Base-by-base conservation (phyloP, 2,113 vertebrate species). In the Scalopus aquaticus region DNA sequence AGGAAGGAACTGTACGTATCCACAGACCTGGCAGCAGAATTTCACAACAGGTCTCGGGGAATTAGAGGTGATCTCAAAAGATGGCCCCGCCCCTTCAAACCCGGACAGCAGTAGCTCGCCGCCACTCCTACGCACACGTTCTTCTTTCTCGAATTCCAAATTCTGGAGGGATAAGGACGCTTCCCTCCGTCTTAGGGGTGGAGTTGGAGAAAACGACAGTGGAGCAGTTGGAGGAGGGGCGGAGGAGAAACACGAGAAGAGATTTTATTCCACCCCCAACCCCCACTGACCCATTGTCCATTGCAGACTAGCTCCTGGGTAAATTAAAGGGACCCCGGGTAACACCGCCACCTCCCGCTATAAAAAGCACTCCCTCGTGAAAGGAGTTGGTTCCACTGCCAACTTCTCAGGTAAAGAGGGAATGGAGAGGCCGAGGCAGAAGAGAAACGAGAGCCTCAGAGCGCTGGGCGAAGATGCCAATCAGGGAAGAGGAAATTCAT, bases 381-480 rank as follows among this genome's bases (percentile, higher is more conserved):
- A 39, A 35, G 74, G 30, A 73, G 74, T 44, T 70, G 56, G 60
- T 73, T 88, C 64, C 77, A 51, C 67, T 26, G 69, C 16, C 56
- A 77, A 4, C 39, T 96, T 49, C 56, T 9, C 73, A 69, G 62
- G 84, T 94, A 88, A 32, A 54, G 58, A 92, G 51, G 28, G 30
- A 92, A 22, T 49, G 32, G 56, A 81, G 79, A 35, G 76, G 84
- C 65, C 11, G 4, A 32, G 32, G 15, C n/a, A 13, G 56, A 74
- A 35, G 42, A 86, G 80, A 77, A 44, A 88, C 0, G 79, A 87
- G 85, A 94, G 92, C 98, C 98, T 98, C 98, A 98, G 98, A 99
- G 97, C 93, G 79, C 98, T 98, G 98, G 98, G 97, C 97, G 97
- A 98, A 98, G 97, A 95, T 97, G 98, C 98, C 98, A 98, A 95